Evolutionary conservation across 35 echinoderm and acorn worm genomes (phyloP).

Genomic region (Holothuria glaberrima): DNA sequence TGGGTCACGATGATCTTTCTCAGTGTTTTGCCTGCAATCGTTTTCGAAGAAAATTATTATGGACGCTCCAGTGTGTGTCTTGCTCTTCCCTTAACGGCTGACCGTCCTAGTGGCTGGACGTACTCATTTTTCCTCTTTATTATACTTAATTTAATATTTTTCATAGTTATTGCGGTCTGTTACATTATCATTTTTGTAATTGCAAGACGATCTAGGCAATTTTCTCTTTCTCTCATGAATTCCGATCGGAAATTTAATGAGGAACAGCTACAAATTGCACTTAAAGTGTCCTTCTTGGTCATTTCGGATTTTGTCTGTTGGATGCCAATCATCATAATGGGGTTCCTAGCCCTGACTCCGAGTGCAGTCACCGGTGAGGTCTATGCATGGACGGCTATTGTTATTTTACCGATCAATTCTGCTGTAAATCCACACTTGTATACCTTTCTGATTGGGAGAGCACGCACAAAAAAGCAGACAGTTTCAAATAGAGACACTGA

Average conservation of each 20-base stretch:
- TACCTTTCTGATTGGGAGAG: slow-evolving; percentile 46
- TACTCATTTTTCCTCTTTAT: slow-evolving; percentile 47
- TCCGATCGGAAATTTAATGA: slow-evolving; percentile 17
- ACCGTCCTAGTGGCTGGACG: slow-evolving; percentile 27
- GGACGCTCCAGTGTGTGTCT: slow-evolving; percentile 78
- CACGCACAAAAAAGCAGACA: not conserved
- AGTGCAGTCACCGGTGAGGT: slow-evolving; percentile 29
- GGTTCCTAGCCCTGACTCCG: slow-evolving; percentile 17
- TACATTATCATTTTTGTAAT: slow-evolving; percentile 56
- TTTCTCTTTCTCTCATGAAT: not conserved
- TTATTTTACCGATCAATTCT: slow-evolving; percentile 67
- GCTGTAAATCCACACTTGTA: slow-evolving; percentile 63
- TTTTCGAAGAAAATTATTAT: slow-evolving; percentile 44
- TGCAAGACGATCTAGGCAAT: slow-evolving; percentile 21
- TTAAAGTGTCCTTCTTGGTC: slow-evolving; percentile 33
- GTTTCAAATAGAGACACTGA: not conserved
- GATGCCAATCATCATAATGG: slow-evolving; percentile 62
- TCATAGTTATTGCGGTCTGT: slow-evolving; percentile 44
- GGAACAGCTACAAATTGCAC: slow-evolving; percentile 43
- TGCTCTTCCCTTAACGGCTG: slow-evolving; percentile 60
- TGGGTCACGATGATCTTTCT: slow-evolving; percentile 53
- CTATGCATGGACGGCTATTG: slow-evolving; percentile 66
- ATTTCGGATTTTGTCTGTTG: slow-evolving; percentile 42
- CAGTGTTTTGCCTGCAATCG: slow-evolving; percentile 27
- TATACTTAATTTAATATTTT: slow-evolving; percentile 35